phyloP scores from a whole-genome alignment of 2,113 vertebrate genomes.

The Gallinago undulata region DNA sequence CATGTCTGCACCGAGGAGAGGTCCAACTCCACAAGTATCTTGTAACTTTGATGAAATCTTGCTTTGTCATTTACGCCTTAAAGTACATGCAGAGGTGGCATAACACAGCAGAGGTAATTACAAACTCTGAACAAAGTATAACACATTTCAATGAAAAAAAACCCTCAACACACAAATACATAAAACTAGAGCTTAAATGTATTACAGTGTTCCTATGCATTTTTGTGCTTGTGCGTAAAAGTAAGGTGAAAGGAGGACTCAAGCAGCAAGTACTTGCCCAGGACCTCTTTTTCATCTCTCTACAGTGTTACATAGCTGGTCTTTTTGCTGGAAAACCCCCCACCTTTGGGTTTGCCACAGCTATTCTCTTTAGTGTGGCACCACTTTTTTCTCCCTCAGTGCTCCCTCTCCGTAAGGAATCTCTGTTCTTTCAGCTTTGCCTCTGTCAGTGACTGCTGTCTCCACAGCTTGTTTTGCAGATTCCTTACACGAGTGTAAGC shows the following conservation, averaged over 20 bases:
- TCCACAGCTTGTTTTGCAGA: not conserved
- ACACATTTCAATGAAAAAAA: not conserved
- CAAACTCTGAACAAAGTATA: not conserved
- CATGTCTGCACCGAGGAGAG: not conserved
- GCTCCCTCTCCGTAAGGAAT: not conserved
- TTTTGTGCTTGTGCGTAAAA: not conserved
- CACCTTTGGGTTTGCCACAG: not conserved
- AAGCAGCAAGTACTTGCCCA: not conserved
- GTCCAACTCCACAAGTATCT: not conserved
- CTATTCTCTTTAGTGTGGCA: not conserved
- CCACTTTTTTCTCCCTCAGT: not conserved
- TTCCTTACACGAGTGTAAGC: not conserved
- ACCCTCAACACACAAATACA: fast-evolving
- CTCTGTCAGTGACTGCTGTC: not conserved
- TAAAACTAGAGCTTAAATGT: not conserved
- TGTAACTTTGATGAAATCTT: not conserved
- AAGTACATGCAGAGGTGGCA: not conserved
- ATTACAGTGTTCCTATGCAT: not conserved
- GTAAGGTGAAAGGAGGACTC: not conserved
- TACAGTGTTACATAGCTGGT: not conserved
- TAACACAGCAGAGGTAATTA: not conserved
- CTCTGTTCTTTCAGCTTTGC: not conserved
- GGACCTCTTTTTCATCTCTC: not conserved
- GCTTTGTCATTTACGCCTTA: not conserved
- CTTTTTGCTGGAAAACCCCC: not conserved